phyloP scores from a whole-genome alignment of 2,888 invertebrate species.

The Siphonodentalium dalli region DNA sequence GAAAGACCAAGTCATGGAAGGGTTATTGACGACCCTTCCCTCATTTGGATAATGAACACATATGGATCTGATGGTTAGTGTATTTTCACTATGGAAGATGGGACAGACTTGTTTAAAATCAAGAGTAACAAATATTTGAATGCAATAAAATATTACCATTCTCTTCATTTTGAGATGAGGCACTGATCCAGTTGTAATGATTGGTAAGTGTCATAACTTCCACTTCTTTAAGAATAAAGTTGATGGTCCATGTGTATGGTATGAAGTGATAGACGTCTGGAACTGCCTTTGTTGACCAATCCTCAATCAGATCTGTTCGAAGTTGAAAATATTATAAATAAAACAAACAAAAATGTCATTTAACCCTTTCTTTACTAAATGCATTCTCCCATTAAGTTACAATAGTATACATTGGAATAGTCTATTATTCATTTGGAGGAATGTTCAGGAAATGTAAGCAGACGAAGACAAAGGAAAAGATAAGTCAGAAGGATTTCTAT shows the following conservation, averaged over 20 bases:
- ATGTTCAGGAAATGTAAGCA: too few relatives aligned
- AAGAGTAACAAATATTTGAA: background rate
- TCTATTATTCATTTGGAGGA: too few relatives aligned
- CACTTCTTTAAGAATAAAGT: conserved; percentile 89
- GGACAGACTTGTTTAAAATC: background rate
- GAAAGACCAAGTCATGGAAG: too few relatives aligned
- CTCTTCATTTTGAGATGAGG: conserved; percentile 93
- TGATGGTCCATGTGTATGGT: conserved; percentile 96
- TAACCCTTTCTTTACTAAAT: too few relatives aligned
- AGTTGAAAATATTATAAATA: background rate
- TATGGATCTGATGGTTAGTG: background rate
- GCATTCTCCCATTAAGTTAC: too few relatives aligned
- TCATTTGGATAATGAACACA: background rate
- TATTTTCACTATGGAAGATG: background rate
- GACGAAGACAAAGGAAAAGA: too few relatives aligned
- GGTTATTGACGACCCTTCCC: too few relatives aligned
- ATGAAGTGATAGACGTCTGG: conserved; percentile 94
- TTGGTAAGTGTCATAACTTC: conserved; percentile 92
- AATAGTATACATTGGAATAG: too few relatives aligned
- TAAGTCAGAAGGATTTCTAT: too few relatives aligned
- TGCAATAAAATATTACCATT: conserved; percentile 73
- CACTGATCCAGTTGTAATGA: conserved; percentile 99
- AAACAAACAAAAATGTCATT: background rate
- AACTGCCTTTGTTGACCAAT: conserved; percentile 78
- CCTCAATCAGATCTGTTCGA: conserved; percentile 84